Conservation (phyloP, 2,888 invertebrate species). For the Cerastis leucographa region DNA sequence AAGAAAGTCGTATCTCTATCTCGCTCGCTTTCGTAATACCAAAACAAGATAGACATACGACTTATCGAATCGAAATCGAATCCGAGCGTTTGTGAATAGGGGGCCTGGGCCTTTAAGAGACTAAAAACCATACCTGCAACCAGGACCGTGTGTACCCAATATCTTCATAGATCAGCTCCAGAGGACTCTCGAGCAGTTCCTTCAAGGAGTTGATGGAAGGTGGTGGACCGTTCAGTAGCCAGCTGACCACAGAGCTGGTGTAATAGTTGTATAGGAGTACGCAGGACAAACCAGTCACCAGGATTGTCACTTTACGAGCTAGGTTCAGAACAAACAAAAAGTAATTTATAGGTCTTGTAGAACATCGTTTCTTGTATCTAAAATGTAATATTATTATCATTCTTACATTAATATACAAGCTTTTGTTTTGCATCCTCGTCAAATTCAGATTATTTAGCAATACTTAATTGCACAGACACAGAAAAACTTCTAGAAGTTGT, state of each 20-base stretch:
- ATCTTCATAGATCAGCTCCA: constrained; percentile 88
- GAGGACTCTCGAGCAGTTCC: constrained; percentile 87
- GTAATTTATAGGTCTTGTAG: background rate
- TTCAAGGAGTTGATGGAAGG: constrained; percentile 86
- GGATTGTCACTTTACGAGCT: constrained; percentile 80
- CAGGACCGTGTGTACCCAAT: constrained; percentile 86
- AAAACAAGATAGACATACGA: too few species aligned
- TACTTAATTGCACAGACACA: too few species aligned
- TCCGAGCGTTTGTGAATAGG: too few species aligned
- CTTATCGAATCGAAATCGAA: too few species aligned
- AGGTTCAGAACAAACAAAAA: background rate
- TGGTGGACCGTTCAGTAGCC: constrained; percentile 88
- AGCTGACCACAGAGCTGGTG: constrained; percentile 91
- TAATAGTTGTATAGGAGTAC: constrained; percentile 90
- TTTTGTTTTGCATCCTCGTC: too few species aligned
- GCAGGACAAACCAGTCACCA: constrained; percentile 82
- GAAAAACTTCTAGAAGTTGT: too few species aligned
- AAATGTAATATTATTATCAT: background rate
- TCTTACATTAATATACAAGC: too few species aligned
- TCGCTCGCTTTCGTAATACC: too few species aligned
- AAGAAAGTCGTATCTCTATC: too few species aligned
- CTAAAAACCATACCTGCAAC: constrained; percentile 74
- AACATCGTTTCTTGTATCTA: background rate
- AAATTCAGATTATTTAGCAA: too few species aligned
- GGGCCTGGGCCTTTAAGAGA: background rate